Evolutionary conservation across 2,113 vertebrate species (phyloP).

Genomic region (Platichthys flesus): DNA sequence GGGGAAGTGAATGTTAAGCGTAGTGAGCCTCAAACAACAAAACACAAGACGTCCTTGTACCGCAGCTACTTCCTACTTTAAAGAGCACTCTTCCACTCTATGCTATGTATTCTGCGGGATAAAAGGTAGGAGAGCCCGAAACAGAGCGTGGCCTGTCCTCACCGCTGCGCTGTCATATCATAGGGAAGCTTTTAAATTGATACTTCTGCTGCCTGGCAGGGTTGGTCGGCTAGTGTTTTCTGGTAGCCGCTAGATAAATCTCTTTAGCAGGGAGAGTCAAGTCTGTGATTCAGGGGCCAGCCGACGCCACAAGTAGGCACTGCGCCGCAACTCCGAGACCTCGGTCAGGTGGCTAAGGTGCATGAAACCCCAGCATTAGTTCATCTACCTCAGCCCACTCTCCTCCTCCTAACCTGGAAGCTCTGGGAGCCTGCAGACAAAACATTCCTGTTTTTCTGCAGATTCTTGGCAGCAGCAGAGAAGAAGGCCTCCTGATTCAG

Average conservation of each 20-base stretch:
- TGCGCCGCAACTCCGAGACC: constrained; percentile 15
- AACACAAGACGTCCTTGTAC: constrained; percentile 58
- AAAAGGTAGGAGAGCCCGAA: constrained; percentile 60
- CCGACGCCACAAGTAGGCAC: constrained; percentile 45
- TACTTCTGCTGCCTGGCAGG: constrained; percentile 56
- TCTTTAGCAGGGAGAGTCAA: constrained; percentile 39
- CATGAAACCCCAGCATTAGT: constrained; percentile 15
- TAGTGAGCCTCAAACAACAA: constrained; percentile 57
- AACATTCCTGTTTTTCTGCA: constrained; percentile 55
- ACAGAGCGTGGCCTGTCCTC: constrained; percentile 67
- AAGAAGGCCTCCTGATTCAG: constrained; percentile 33
- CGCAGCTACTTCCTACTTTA: constrained; percentile 61
- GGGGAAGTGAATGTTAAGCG: constrained; percentile 49
- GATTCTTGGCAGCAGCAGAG: constrained; percentile 56
- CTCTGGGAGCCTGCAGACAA: constrained; percentile 43
- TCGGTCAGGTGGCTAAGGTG: constrained; percentile 37
- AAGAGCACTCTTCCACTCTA: constrained; percentile 47
- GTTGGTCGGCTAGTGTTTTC: constrained; percentile 55
- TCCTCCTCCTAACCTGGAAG: constrained; percentile 35
- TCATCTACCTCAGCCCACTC: constrained; percentile 19
- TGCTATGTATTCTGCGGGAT: constrained; percentile 41
- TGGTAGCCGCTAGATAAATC: constrained; percentile 57
- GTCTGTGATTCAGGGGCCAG: constrained; percentile 57
- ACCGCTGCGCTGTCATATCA: constrained; percentile 57
- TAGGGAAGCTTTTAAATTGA: constrained; percentile 68